Evolutionary conservation across 2,888 invertebrate genomes (phyloP), one percentile per base, ranked within the genome.

Genomic region (Eupithecia subfuscata): DNA sequence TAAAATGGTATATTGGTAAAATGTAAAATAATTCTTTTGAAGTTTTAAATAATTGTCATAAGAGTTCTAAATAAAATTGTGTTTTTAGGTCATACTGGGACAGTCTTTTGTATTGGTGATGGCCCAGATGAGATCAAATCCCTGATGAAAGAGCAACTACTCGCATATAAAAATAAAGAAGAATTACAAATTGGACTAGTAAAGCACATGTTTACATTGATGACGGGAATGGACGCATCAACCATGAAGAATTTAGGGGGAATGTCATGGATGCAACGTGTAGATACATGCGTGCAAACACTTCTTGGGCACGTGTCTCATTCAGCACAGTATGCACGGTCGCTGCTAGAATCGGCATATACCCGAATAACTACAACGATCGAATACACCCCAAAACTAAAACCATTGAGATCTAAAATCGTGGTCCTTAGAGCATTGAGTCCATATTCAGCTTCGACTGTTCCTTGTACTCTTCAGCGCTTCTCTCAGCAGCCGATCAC

Each of bases 41-140:
- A 30, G 30, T 30, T 30, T 30, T 30, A 30, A 30, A 1, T 22
- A 22, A 22, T 56, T 22, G 3, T 56, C 0, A 22, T 22, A 3
- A 22, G 3, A 16, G 37, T 11, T 40, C 3, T 30, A 34, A 37
- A 37, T 37, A 1, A 70, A 40, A 70, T 5, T 22, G 0, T 43
- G 34, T 11, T 70, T 8, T 70, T 40, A 85, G 91, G 90, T 75
- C 75, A 87, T 11, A 85, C 77, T 3, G 92, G 92, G 6, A 90
- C 88, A 0, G 84, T 92, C 3, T 92, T 86, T 76, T 91, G 89
- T 71, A 65, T 91, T 14, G 92, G 92, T 2, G 82, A 82, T 1
- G 81, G 82, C 5, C 92, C 91, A 0, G 84, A 84, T 6, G 89
- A 90, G 52, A 82, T 88, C 34, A 69, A 82, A 16, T 71, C 45